Evolutionary conservation across 2,797 vertebrate genomes (phyloP).

Genomic region (Rhinoraja longicauda): DNA sequence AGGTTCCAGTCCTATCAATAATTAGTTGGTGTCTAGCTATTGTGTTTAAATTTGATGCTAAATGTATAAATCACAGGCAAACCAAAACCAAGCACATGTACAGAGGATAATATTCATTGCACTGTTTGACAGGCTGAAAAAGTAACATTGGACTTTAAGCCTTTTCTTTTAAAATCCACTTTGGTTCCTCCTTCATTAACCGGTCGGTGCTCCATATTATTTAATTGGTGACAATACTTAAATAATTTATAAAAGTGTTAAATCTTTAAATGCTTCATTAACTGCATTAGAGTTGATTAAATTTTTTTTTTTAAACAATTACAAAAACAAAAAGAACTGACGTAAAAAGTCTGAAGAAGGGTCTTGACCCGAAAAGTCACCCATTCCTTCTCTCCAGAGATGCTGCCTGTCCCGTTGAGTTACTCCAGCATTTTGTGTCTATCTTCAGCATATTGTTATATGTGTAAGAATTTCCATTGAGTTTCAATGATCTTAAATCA

Average conservation of each 20-base stretch:
- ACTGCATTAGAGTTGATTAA: background rate
- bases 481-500: background rate
- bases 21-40: background rate
- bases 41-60: background rate
- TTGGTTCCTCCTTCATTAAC: background rate
- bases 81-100: background rate
- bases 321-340: too few relatives aligned
- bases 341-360: too few relatives aligned
- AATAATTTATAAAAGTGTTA: background rate
- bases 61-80: background rate
- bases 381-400: too few relatives aligned
- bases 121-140: background rate
- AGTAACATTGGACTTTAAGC: background rate
- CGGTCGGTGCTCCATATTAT: background rate
- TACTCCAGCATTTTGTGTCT: too few relatives aligned
- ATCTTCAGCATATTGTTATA: background rate
- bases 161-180: background rate
- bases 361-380: too few relatives aligned
- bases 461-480: background rate
- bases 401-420: too few relatives aligned
- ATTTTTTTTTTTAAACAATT: too few relatives aligned
- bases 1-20: background rate
- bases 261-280: background rate
- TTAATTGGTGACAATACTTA: background rate
- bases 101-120: background rate